phyloP scores from a whole-genome alignment of 2,797 vertebrate genomes.

The Notolepis coatsorum region DNA sequence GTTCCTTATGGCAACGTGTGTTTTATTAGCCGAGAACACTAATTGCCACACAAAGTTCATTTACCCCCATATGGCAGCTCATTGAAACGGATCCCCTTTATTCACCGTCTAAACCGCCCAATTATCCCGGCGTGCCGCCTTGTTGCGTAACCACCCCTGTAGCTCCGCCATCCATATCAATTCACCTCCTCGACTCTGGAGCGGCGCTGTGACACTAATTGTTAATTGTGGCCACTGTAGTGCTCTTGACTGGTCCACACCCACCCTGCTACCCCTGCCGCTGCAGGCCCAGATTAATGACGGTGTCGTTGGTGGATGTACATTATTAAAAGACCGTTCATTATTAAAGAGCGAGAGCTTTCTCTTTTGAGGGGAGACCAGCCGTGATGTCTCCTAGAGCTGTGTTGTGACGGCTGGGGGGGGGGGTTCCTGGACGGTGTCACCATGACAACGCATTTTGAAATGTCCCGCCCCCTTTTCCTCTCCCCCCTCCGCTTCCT shows the following conservation, averaged over 20 bases:
- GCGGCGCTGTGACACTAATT: constrained; percentile 65
- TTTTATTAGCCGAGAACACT: constrained; percentile 5
- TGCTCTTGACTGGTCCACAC: constrained; percentile 53
- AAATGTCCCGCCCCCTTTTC: constrained; percentile 49
- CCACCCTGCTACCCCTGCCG: constrained; percentile 26
- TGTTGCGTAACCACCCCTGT: constrained; percentile 30
- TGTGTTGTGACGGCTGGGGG: constrained; percentile 59
- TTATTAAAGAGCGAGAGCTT: constrained; percentile 55
- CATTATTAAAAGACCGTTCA: constrained; percentile 70
- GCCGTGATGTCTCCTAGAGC: constrained; percentile 43
- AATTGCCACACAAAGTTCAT: constrained; percentile 31
- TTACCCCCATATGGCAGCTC: constrained; percentile 37
- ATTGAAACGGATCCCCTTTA: constrained; percentile 40
- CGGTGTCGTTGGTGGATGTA: constrained; percentile 59
- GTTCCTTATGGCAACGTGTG: constrained; percentile 29
- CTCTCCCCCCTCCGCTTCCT: constrained; percentile 30
- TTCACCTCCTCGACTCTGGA: constrained; percentile 49
- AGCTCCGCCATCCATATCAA: constrained; percentile 45
- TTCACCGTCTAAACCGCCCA: constrained; percentile 40
- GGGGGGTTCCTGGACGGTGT: constrained; percentile 39
- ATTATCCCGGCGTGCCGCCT: constrained; percentile 39
- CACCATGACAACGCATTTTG: constrained; percentile 40
- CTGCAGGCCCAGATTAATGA: constrained; percentile 64
- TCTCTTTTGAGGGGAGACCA: constrained; percentile 49
- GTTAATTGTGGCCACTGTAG: constrained; percentile 64